phyloP scores from a whole-genome alignment of 2,797 vertebrate species.

The Gobio occitaniae region DNA sequence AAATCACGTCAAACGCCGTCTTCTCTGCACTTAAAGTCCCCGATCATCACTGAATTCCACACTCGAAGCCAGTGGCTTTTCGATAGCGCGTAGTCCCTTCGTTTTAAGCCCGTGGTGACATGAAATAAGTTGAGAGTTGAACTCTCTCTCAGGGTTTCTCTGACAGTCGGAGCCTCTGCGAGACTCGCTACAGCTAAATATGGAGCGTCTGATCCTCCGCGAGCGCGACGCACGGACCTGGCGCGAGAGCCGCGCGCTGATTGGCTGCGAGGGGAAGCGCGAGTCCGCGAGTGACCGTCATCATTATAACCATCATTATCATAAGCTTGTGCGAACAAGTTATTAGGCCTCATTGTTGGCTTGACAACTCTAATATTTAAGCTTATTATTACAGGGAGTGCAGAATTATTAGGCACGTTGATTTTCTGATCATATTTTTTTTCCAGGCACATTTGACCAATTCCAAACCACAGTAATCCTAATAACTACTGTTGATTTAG shows the following conservation, averaged over 20 bases:
- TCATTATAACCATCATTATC: not conserved
- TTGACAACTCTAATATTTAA: too few relatives aligned
- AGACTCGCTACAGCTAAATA: slow-evolving; percentile 80
- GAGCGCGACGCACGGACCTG: slow-evolving; percentile 76
- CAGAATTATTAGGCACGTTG: too few relatives aligned
- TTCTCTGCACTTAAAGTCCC: slow-evolving; percentile 45
- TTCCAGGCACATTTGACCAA: too few relatives aligned
- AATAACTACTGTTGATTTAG: too few relatives aligned
- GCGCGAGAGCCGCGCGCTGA: slow-evolving; percentile 44
- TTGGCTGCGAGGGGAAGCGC: slow-evolving; percentile 36
- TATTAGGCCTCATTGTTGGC: not conserved
- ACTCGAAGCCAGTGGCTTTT: not conserved
- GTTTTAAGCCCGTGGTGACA: not conserved
- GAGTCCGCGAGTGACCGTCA: slow-evolving; percentile 1
- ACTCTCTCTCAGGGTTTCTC: slow-evolving; percentile 33
- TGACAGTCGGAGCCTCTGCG: slow-evolving; percentile 72
- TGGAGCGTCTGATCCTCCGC: slow-evolving; percentile 79
- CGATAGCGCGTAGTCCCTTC: not conserved
- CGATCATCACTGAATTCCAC: not conserved
- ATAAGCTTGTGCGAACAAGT: not conserved
- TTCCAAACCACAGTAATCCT: too few relatives aligned
- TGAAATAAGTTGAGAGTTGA: slow-evolving; percentile 2
- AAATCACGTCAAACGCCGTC: slow-evolving; percentile 62
- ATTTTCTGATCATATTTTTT: too few relatives aligned
- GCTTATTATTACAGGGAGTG: too few relatives aligned